Evolutionary conservation across 2,113 vertebrate species (phyloP), one percentile per base, ranked within the genome.

Genomic region (Callocephalon fimbriatum): DNA sequence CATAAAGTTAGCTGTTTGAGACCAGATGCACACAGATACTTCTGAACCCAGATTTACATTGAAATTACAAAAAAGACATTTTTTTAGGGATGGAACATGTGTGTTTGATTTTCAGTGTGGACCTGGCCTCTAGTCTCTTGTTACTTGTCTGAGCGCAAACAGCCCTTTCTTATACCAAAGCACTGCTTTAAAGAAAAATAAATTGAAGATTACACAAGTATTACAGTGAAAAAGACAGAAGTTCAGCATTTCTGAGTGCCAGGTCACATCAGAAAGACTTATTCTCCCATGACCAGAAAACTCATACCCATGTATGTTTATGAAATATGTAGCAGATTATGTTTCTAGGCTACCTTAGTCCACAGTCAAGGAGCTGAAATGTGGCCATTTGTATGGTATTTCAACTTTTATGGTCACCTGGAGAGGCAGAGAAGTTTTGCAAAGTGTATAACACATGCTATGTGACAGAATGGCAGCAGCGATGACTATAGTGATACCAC

Each of bases 401-500:
- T 87, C 29, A 63, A 38, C 56, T 87, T 84, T 53, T 78, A 25
- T 4, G 72, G 65, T 75, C 53, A 87, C 18, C n/a, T 67, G 77
- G 48, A 88, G 67, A 73, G 53, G 40, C 59, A 88, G 47, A 78
- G 65, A 56, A 78, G 23, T 71, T 92, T 72, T 68, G 47, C 67
- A 75, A 91, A 58, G 23, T 7, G 0, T 1, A 7, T 40, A 44
- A 44, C 4, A 1, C 7, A 1, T 6, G 10, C 7, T 72, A 10
- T 1, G 11, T 2, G 23, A 40, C 17, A 47, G 38, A 82, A 47
- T 5, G 27, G 37, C 71, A 58, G 37, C 1, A 6, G 25, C 29
- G 50, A 20, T 35, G n/a, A 37, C 38, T 32, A 8, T 3, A 38
- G 42, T 0, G 2, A 31, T 83, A 25, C 15, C 61, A 40, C 45